A percentile compares a stretch with the other conserved stretches of the same genome.
Evolutionary conservation across 2,888 invertebrate genomes (phyloP).

Genomic region (Biston betularia): DNA sequence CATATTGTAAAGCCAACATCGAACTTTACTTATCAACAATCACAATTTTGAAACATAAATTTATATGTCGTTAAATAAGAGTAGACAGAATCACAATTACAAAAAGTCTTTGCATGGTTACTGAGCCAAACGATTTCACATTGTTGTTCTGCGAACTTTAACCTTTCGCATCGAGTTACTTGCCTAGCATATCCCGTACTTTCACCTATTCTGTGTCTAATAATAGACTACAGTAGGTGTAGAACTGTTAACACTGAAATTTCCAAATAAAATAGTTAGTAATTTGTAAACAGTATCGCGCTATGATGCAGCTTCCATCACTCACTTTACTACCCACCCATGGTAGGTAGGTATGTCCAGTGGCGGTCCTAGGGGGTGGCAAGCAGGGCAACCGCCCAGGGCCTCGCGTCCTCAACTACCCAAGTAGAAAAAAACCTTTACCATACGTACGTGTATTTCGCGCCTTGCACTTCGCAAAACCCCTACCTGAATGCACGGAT

Average conservation of each 20-base stretch:
- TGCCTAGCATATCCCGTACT: neutral
- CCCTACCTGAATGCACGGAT: too few species aligned
- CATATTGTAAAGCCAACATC: neutral
- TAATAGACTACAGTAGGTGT: neutral
- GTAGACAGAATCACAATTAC: too few species aligned
- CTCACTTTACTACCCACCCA: constrained; percentile 26
- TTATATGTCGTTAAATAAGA: neutral
- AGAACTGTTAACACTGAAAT: constrained; percentile 18
- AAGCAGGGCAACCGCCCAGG: too few species aligned
- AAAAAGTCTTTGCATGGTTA: neutral
- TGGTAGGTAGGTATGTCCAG: too few species aligned
- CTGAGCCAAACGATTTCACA: neutral
- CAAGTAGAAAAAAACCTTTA: too few species aligned
- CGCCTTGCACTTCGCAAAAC: too few species aligned
- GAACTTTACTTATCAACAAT: neutral
- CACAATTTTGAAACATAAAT: neutral
- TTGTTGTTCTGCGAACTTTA: constrained; percentile 2
- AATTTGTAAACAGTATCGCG: constrained; percentile 11
- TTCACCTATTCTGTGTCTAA: neutral
- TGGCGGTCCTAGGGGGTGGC: too few species aligned
- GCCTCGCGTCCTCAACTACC: too few species aligned
- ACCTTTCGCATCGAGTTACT: constrained; percentile 16
- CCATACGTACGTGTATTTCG: too few species aligned
- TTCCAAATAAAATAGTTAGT: constrained; percentile 19
- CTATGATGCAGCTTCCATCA: constrained; percentile 32